Percentiles rank a stretch among this genome's conserved stretches.
Evolutionary conservation across 2,797 vertebrate genomes (phyloP).

Genomic region (Pangasius macronema): DNA sequence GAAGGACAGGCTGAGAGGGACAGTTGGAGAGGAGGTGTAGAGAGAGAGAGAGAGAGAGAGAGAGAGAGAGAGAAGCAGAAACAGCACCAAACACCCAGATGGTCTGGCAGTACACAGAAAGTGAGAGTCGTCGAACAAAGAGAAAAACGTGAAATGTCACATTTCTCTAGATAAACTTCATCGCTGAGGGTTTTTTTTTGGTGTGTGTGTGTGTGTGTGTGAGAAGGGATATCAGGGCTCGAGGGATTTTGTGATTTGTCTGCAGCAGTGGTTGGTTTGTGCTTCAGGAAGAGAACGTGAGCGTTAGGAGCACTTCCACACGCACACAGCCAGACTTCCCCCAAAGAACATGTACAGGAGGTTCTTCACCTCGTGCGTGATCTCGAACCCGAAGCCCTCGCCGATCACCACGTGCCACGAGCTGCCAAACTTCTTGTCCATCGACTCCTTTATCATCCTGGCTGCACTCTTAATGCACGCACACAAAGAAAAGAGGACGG

Average conservation of each 20-base stretch:
- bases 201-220: no score
- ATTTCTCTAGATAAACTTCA: background rate
- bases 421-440: slow-evolving; percentile 98
- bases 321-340: slow-evolving; percentile 90
- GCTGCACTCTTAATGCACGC: slow-evolving; percentile 71
- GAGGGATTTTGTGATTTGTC: background rate
- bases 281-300: background rate
- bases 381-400: slow-evolving; percentile 94
- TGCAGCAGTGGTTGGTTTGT: slow-evolving; percentile 6
- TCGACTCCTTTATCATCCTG: slow-evolving; percentile 98
- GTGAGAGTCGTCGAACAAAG: slow-evolving; percentile 18
- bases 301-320: slow-evolving; percentile 96
- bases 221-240: background rate
- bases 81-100: slow-evolving; percentile 35
- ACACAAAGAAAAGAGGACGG: slow-evolving; percentile 53
- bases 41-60: background rate
- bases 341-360: slow-evolving; percentile 82
- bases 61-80: slow-evolving; percentile 14
- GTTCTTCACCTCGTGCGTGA: slow-evolving; percentile 95
- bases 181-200: background rate
- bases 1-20: background rate
- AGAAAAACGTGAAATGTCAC: slow-evolving; percentile 47
- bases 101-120: slow-evolving; percentile 42
- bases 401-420: slow-evolving; percentile 98
- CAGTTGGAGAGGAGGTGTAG: slow-evolving; percentile 3